A percentile compares a stretch with the other conserved stretches of the same genome.
Conservation (phyloP, 2,888 invertebrate species). For the Gisinianus flammeolus region DNA sequence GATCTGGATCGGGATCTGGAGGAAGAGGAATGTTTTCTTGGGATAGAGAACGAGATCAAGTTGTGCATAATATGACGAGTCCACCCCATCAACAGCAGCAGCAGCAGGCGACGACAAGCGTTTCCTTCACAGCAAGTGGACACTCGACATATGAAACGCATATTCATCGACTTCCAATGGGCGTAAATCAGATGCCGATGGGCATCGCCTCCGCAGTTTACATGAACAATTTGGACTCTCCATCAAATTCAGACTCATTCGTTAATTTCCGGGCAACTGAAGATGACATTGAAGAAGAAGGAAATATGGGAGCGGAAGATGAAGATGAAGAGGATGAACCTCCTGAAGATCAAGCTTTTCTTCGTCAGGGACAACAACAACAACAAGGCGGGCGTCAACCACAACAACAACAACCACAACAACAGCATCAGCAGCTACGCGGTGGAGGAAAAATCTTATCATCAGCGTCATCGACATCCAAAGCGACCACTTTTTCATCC, state of each 20-base stretch:
- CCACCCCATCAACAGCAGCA: background rate
- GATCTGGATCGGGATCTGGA: background rate
- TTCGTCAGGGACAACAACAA: background rate
- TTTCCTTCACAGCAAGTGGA: slow-evolving; percentile 26
- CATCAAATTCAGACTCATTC: slow-evolving; percentile 24
- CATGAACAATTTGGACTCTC: slow-evolving; percentile 30
- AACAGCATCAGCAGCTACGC: background rate
- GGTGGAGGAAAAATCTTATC: background rate
- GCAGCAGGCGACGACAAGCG: slow-evolving; percentile 27
- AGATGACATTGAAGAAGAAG: slow-evolving; percentile 38
- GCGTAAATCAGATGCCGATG: slow-evolving; percentile 14
- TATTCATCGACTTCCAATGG: slow-evolving; percentile 30
- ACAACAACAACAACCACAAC: background rate
- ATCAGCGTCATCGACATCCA: background rate
- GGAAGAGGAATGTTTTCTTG: slow-evolving; percentile 32
- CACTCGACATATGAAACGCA: slow-evolving; percentile 38
- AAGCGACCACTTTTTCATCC: background rate
- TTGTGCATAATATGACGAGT: background rate
- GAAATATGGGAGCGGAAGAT: background rate
- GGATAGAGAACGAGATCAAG: slow-evolving; percentile 8
- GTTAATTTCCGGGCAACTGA: slow-evolving; percentile 38
- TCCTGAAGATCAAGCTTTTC: slow-evolving; percentile 31
- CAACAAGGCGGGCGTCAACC: background rate
- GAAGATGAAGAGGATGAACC: slow-evolving; percentile 22
- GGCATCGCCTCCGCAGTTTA: slow-evolving; percentile 22